Percentiles rank a stretch among this genome's conserved stretches.
Evolutionary conservation across 2,113 vertebrate genomes (phyloP).

Genomic region (Ailuropoda melanoleuca): DNA sequence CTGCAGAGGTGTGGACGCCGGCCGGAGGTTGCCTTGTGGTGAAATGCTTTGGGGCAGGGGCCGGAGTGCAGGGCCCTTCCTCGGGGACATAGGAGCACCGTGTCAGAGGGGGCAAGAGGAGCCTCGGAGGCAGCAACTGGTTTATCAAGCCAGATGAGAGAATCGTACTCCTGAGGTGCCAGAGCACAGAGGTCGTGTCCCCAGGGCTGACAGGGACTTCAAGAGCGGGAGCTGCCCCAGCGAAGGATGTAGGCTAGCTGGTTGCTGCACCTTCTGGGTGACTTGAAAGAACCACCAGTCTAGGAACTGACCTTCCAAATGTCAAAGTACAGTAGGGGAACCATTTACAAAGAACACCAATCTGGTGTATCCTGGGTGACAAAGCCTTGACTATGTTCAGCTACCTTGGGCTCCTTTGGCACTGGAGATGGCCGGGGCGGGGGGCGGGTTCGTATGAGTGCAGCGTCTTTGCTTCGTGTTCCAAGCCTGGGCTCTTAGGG

Average conservation of each 20-base stretch:
- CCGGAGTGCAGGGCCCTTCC: background rate
- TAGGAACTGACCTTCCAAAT: background rate
- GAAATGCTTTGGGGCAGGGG: too few relatives aligned
- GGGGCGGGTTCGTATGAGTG: background rate
- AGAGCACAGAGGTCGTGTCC: background rate
- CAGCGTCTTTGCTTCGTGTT: background rate
- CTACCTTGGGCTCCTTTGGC: background rate
- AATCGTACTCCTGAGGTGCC: background rate
- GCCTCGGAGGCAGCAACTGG: background rate
- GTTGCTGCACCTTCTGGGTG: background rate
- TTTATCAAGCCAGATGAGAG: background rate
- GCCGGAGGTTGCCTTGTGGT: background rate
- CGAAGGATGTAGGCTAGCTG: background rate
- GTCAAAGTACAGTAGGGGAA: background rate
- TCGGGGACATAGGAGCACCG: background rate
- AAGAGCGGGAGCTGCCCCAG: background rate
- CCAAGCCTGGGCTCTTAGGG: background rate
- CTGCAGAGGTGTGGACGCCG: background rate
- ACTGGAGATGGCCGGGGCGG: background rate
- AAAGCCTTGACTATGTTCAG: background rate
- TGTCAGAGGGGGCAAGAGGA: too few relatives aligned
- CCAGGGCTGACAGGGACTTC: background rate
- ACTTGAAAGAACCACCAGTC: background rate
- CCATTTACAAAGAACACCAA: background rate
- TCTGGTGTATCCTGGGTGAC: background rate